Evolutionary conservation across 2,888 invertebrate genomes (phyloP).

Genomic region (Odontocolon sp.): DNA sequence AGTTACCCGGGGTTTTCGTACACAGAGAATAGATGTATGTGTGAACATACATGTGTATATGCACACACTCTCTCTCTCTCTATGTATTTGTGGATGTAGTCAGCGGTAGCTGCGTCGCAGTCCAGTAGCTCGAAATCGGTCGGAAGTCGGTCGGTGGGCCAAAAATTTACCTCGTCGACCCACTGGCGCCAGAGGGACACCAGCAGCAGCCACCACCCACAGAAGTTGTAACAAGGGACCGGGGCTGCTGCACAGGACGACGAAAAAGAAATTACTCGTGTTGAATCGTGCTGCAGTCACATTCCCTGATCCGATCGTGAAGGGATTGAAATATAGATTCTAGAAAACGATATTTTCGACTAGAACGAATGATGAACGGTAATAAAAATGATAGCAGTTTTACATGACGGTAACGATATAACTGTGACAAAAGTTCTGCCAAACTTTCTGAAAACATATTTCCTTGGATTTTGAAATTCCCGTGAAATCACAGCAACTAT

Average conservation of each 20-base stretch:
- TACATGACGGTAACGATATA: not conserved
- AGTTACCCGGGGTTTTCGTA: conserved; percentile 25
- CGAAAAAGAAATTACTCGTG: conserved; percentile 33
- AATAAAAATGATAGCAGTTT: too few relatives aligned
- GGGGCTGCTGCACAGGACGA: conserved; percentile 18
- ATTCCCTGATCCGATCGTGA: not conserved
- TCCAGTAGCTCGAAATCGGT: conserved; percentile 52
- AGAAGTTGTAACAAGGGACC: conserved; percentile 36
- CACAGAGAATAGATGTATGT: conserved; percentile 7
- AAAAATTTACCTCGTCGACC: conserved; percentile 59
- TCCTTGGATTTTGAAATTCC: too few relatives aligned
- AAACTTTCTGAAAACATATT: too few relatives aligned
- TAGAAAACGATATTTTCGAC: conserved; percentile 8
- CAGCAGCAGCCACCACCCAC: conserved; percentile 35
- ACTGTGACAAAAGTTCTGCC: too few relatives aligned
- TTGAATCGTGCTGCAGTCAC: conserved; percentile 40
- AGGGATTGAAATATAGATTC: conserved; percentile 13
- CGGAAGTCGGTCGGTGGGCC: conserved; percentile 61
- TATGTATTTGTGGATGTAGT: not conserved
- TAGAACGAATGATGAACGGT: not conserved
- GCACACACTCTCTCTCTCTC: too few relatives aligned
- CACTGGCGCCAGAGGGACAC: conserved; percentile 58
- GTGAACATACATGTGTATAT: not conserved
- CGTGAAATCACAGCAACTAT: too few relatives aligned
- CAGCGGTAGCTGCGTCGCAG: not conserved